These are phyloP conservation scores for Physella acuta DNA, from an alignment of 1,140 invertebrate species.

Conservation along the genomic window DNA sequence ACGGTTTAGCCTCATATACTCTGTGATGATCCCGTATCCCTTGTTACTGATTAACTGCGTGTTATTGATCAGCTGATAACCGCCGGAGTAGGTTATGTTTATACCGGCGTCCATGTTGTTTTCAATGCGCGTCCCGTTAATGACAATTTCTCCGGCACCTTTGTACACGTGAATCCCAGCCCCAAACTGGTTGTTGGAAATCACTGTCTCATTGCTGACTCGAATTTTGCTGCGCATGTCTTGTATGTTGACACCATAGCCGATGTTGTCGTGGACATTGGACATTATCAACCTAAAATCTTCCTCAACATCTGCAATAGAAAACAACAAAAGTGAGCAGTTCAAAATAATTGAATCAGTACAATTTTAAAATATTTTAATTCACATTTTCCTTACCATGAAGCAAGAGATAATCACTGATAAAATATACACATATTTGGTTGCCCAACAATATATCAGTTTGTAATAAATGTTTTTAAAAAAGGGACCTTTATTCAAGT, in stretches of 20 bases:
- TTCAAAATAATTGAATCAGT: neutral
- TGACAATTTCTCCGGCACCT: conserved; percentile 53
- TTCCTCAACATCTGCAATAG: conserved; percentile 33
- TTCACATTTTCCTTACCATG: no score
- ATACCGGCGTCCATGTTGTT: conserved; percentile 49
- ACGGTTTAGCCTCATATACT: conserved; percentile 46
- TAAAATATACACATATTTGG: no score
- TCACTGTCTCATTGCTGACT: conserved; percentile 45
- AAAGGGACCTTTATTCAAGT: no score
- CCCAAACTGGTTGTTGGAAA: conserved; percentile 53
- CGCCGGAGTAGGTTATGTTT: conserved; percentile 89
- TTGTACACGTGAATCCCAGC: conserved; percentile 54
- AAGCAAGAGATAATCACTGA: no score
- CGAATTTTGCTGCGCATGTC: conserved; percentile 53
- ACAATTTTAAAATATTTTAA: neutral
- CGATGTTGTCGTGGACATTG: conserved; percentile 49
- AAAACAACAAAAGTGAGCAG: conserved; percentile 2
- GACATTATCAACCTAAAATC: conserved; percentile 52
- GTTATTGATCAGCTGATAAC: conserved; percentile 82
- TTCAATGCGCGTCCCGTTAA: conserved; percentile 51
- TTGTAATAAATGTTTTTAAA: no score
- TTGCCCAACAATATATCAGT: no score
- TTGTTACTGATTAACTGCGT: conserved; percentile 66
- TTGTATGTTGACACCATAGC: conserved; percentile 56
- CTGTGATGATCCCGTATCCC: conserved; percentile 53